Conservation (phyloP, 2,888 invertebrate genomes). For the Agonum fuliginosum region DNA sequence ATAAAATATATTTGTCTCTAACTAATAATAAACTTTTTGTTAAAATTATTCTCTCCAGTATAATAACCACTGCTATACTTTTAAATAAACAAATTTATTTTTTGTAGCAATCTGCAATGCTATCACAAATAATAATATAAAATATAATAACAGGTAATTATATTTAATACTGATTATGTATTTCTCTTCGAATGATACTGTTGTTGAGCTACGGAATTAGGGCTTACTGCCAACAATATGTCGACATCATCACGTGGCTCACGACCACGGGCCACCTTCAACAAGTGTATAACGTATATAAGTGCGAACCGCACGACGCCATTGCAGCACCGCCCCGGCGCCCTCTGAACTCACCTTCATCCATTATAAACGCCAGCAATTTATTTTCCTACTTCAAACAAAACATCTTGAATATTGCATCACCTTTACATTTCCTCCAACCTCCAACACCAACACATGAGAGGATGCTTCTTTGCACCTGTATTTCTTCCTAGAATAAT, state of each 20-base stretch:
- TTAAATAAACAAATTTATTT: no score
- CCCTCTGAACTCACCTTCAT: slow-evolving; percentile 68
- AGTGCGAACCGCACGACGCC: slow-evolving; percentile 67
- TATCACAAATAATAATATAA: no score
- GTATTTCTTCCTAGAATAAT: no score
- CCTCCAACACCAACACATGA: no score
- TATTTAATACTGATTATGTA: no score
- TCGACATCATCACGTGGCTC: slow-evolving; percentile 53
- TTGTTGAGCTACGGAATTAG: not conserved
- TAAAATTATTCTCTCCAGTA: no score
- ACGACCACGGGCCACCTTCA: slow-evolving; percentile 65
- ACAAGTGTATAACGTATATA: slow-evolving; percentile 65
- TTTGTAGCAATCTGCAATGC: no score
- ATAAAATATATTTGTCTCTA: no score
- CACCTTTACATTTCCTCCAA: slow-evolving; percentile 59
- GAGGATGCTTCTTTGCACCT: not conserved
- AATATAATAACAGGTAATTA: no score
- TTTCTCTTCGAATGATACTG: no score
- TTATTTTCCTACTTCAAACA: slow-evolving; percentile 70
- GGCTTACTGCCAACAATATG: slow-evolving; percentile 37
- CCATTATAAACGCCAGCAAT: slow-evolving; percentile 70
- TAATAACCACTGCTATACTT: no score
- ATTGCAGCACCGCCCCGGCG: slow-evolving; percentile 65
- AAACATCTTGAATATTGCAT: slow-evolving; percentile 69
- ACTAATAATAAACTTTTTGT: no score